Conservation (phyloP, 2,888 invertebrate genomes). For the Pharmacophagus antenor region DNA sequence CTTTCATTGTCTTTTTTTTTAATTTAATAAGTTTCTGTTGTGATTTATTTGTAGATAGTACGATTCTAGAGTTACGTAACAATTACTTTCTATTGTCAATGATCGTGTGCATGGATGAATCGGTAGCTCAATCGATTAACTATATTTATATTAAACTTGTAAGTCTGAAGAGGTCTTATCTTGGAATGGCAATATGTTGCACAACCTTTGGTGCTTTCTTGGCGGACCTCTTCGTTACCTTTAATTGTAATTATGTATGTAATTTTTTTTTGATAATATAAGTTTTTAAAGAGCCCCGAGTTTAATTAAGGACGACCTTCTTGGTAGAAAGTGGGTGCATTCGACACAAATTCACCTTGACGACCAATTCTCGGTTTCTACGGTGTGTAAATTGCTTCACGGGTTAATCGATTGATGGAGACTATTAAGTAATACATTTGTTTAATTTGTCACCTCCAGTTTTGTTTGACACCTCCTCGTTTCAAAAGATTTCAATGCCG, state of each 20-base stretch:
- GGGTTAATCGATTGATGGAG: constrained; percentile 19
- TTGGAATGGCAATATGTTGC: constrained; percentile 17
- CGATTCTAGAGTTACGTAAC: constrained; percentile 44
- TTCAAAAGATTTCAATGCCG: not conserved
- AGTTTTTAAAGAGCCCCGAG: constrained; percentile 56
- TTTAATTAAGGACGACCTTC: constrained; percentile 54
- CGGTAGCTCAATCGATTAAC: constrained; percentile 21
- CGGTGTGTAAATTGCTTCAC: constrained; percentile 43
- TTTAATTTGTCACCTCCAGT: constrained; percentile 6
- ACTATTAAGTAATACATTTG: not conserved
- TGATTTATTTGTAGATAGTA: constrained; percentile 45
- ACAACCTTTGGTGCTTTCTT: constrained; percentile 31
- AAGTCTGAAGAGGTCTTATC: constrained; percentile 28
- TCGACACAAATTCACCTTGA: constrained; percentile 57
- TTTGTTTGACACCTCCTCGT: not conserved
- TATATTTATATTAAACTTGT: constrained; percentile 27
- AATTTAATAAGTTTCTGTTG: constrained; percentile 47
- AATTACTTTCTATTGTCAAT: constrained; percentile 28
- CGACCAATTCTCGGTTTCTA: constrained; percentile 56
- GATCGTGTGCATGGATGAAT: constrained; percentile 27
- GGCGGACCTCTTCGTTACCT: constrained; percentile 32
- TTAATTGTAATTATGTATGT: constrained; percentile 36
- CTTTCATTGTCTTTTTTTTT: constrained; percentile 51
- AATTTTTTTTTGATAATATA: constrained; percentile 51
- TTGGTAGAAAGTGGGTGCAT: constrained; percentile 60